Base-by-base conservation (phyloP, 2,888 invertebrate species). In the Scaeva pyrastri region DNA sequence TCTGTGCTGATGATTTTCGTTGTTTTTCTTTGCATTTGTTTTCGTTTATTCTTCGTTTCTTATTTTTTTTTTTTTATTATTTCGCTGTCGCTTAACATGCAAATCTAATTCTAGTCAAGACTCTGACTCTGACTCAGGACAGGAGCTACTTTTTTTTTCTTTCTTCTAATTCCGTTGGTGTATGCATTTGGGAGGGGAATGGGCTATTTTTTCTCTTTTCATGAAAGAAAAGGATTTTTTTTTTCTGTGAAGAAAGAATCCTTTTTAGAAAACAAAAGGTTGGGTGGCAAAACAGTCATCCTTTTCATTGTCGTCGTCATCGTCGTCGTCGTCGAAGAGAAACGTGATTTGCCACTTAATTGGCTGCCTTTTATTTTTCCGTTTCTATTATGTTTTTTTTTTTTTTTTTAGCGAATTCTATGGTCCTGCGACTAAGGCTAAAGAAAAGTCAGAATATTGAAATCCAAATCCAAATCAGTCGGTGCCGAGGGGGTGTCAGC, bases 271-370 rank as follows among this genome's bases (percentile, higher is more conserved):
- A 68, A 68, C 52, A 68, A 68, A 68, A 68, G 68, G 23, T 23
- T 52, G 68, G 21, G 68, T 52, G 68, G 39, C 52, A 50, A 39
- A 68, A 39, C 39, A 52, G 68, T 68, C 48, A 36, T 64, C 45
- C 26, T 43, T 23, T 12, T 41, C 23, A 43, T 64, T 19, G 56
- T 64, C 56, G 71, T 23, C 12, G 23, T 43, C 6, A n/a, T 23
- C 8, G 55, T 21, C 21, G 43, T 64, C 48, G 45, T 75, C 31
- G 72, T 43, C 43, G 78, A 45, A 85, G 72, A 58, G 43, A 66
- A 77, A 81, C 85, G 85, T 85, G 81, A 85, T 85, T 85, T 85
- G 81, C 81, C 85, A 81, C 85, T 85, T 85, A 81, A 85, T 85
- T 81, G 85, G 85, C 68, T 76, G 85, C 55, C 66, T 76, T 85